Conservation (phyloP, 2,888 invertebrate species). For the Endomychus coccineus region DNA sequence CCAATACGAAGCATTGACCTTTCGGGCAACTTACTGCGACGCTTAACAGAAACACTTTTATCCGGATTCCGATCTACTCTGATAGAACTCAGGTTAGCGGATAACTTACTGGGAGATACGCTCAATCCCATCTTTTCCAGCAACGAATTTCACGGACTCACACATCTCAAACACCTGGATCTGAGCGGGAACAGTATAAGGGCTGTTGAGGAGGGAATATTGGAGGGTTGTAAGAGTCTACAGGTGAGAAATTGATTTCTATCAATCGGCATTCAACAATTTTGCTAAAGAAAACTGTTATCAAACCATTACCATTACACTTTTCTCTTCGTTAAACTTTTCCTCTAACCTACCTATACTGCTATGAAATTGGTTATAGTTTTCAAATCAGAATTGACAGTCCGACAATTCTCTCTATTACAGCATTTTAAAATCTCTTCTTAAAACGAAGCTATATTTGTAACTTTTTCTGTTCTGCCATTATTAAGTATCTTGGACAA, state of each 20-base stretch:
- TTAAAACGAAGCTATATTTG: too few species aligned
- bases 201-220: constrained; percentile 76
- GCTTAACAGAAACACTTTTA: constrained; percentile 70
- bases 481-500: too few species aligned
- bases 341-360: too few species aligned
- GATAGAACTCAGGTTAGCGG: constrained; percentile 62
- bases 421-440: too few species aligned
- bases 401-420: too few species aligned
- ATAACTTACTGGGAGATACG: constrained; percentile 83
- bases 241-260: constrained; percentile 53
- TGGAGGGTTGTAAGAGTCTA: constrained; percentile 73
- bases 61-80: constrained; percentile 59
- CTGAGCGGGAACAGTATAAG: constrained; percentile 74
- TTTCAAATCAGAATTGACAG: too few species aligned
- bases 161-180: constrained; percentile 65
- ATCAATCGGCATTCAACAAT: background rate
- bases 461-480: too few species aligned
- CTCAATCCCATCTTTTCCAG: constrained; percentile 86
- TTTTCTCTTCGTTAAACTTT: too few species aligned
- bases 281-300: background rate
- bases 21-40: constrained; percentile 71
- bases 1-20: constrained; percentile 73
- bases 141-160: constrained; percentile 72
- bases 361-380: too few species aligned
- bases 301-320: too few species aligned